Base-by-base conservation (phyloP, 2,888 invertebrate species). In the Ferdinandea cuprea region DNA sequence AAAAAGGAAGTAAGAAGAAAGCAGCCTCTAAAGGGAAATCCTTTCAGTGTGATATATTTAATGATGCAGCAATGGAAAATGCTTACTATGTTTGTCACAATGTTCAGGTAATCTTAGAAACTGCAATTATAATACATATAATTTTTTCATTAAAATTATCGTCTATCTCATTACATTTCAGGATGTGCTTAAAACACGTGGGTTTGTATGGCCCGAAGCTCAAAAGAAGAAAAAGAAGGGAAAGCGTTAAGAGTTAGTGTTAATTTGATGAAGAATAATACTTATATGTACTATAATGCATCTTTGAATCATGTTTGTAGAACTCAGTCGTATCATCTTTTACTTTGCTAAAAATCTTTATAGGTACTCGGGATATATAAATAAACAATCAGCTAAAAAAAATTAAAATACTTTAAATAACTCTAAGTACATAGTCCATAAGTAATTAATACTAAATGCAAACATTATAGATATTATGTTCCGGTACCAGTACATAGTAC, bases 71-170 rank as follows among this genome's bases (percentile, higher is more conserved):
- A 0, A 97, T 98, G 96, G 95, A 97, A 85, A 98, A 98, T 88
- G 97, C 98, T 0, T 98, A 98, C 89, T 96, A 96, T 88, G 96
- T 96, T 0, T 98, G 98, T 86, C 98, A 98, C 88, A 97, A 97
- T 89, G 95, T 97, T 0, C 97, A 97, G 90, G 95, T 96, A 13
- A 56, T 25, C 2, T 25, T 25, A 72, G 35, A 25, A 25, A 37
- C 19, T n/a, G n/a, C n/a, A n/a, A n/a, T n/a, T n/a, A 11, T 28
- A 48, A 9, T 56, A 35, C 19, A 9, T 13, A 0, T 19, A 50
- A 1, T n/a, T 42, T 37, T 13, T 63, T 13, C 61, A 32, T 28
- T 7, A 17, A 19, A 54, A 0, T 6, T 13, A 65, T 56, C 2
- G n/a, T n/a, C n/a, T n/a, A n/a, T 69, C 58, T 42, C 15, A 21